Evolutionary conservation across 2,113 vertebrate genomes (phyloP).

Genomic region (Carassius carassius): DNA sequence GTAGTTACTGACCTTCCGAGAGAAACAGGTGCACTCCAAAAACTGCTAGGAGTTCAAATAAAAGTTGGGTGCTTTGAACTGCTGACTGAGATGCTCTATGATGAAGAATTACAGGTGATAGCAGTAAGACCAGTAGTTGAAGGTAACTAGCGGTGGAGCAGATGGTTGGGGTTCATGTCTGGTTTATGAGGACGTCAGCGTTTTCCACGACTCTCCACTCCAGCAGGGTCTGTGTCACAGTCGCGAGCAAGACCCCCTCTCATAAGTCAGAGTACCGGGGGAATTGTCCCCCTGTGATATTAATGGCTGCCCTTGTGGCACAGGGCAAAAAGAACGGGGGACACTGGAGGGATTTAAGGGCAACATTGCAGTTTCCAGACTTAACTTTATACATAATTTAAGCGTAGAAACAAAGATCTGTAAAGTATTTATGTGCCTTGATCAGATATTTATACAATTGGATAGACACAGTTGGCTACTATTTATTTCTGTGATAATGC

Average conservation of each 20-base stretch:
- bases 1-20: constrained; percentile 41
- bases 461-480: not conserved
- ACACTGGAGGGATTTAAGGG: constrained; percentile 55
- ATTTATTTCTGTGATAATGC: not conserved
- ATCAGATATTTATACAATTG: not conserved
- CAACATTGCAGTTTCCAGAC: constrained; percentile 63
- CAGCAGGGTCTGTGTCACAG: constrained; percentile 63
- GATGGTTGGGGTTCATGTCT: constrained; percentile 67
- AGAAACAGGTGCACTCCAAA: constrained; percentile 48
- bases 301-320: constrained; percentile 72
- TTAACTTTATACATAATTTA: not conserved
- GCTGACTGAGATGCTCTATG: constrained; percentile 44
- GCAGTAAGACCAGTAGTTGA: constrained; percentile 42
- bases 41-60: constrained; percentile 44
- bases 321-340: constrained; percentile 66
- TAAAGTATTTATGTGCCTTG: not conserved
- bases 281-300: constrained; percentile 70
- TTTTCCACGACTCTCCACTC: constrained; percentile 69
- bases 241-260: constrained; percentile 68
- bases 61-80: constrained; percentile 42
- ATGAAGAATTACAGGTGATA: constrained; percentile 50
- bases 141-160: constrained; percentile 64
- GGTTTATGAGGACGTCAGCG: constrained; percentile 69
- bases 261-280: constrained; percentile 67
- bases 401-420: not conserved